Percentiles rank a stretch among this genome's conserved stretches.
phyloP scores from a whole-genome alignment of 2,888 invertebrate species.

The Allacma fusca region DNA sequence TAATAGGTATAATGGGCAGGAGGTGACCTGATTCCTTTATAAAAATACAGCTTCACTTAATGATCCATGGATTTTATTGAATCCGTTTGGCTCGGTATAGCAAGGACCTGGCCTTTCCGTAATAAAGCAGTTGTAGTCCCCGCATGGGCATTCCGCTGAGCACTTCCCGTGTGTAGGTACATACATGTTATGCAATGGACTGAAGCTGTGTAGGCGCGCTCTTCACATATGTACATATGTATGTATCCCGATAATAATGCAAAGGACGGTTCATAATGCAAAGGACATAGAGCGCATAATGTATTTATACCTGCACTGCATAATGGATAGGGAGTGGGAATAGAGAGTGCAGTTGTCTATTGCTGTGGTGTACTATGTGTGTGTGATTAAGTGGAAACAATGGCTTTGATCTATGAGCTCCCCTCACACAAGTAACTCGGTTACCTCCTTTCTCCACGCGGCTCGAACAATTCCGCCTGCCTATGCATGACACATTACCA shows the following conservation, averaged over 20 bases:
- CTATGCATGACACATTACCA: constrained; percentile 10
- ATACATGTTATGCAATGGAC: too few relatives aligned
- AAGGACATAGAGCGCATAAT: not conserved
- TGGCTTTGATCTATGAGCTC: constrained; percentile 17
- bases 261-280: not conserved
- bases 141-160: too few relatives aligned
- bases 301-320: constrained; percentile 1
- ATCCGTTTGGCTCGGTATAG: not conserved
- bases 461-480: not conserved
- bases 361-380: constrained; percentile 1
- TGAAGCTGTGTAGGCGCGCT: not conserved
- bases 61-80: constrained; percentile 32
- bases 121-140: too few relatives aligned
- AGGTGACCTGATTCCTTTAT: not conserved
- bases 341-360: not conserved
- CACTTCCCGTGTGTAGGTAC: too few relatives aligned
- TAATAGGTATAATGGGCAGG: not conserved
- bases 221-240: not conserved
- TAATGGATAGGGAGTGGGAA: not conserved
- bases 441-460: constrained; percentile 16
- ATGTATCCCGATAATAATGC: not conserved
- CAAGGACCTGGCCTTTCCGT: not conserved
- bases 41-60: constrained; percentile 23
- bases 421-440: constrained; percentile 8
- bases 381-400: constrained; percentile 30